Evolutionary conservation across 2,888 invertebrate species (phyloP).

Genomic region (Trimorus sp.): DNA sequence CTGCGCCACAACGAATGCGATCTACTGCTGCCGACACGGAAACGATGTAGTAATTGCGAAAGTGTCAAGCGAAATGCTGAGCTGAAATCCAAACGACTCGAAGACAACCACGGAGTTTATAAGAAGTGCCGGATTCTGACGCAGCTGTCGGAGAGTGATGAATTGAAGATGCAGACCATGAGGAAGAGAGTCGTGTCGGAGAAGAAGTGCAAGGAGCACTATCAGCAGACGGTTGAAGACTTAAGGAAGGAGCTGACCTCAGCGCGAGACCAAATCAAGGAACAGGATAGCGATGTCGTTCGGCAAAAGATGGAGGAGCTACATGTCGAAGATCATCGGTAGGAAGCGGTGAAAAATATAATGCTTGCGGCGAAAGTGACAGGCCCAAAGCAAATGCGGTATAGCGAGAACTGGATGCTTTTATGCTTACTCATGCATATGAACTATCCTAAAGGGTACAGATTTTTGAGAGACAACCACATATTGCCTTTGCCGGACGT

Average conservation of each 20-base stretch:
- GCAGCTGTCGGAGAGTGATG: not conserved
- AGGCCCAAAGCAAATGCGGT: too few relatives aligned
- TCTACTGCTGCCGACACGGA: not conserved
- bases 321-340: too few relatives aligned
- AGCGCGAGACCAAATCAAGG: too few relatives aligned
- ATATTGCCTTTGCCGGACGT: too few relatives aligned
- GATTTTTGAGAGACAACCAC: too few relatives aligned
- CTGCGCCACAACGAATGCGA: conserved; percentile 12
- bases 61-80: conserved; percentile 8
- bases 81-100: not conserved
- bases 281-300: too few relatives aligned
- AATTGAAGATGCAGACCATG: not conserved
- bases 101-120: not conserved
- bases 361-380: too few relatives aligned
- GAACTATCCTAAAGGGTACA: too few relatives aligned
- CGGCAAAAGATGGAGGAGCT: too few relatives aligned
- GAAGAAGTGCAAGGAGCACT: conserved; percentile 1
- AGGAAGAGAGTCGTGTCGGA: not conserved
- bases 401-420: too few relatives aligned
- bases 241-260: not conserved
- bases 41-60: not conserved
- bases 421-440: too few relatives aligned
- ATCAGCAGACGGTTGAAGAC: not conserved
- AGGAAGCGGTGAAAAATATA: too few relatives aligned
- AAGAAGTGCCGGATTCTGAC: not conserved